Conservation (phyloP, 53 echinoderm and acorn worm species). For the Echinometra lucunter region DNA sequence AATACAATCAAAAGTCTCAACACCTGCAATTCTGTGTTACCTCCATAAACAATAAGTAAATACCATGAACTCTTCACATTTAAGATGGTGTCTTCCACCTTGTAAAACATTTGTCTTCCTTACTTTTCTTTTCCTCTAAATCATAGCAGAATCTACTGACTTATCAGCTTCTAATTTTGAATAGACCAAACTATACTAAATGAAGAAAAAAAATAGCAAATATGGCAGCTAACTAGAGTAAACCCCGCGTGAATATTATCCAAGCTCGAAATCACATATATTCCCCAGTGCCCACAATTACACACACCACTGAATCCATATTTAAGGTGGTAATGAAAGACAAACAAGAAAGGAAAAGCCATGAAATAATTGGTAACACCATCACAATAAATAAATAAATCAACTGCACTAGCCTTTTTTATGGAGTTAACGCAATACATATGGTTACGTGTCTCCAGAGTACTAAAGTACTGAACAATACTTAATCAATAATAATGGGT, state of each 20-base stretch:
- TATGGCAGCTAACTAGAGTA: background rate
- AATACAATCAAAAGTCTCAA: background rate
- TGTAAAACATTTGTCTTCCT: background rate
- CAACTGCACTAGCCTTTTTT: background rate
- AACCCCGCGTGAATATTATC: constrained; percentile 1
- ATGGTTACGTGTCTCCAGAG: background rate
- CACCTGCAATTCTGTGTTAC: background rate
- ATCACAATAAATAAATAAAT: background rate
- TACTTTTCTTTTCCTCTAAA: background rate
- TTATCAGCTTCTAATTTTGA: background rate
- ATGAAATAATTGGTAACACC: background rate
- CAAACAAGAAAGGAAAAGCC: constrained; percentile 15
- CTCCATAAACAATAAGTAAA: too few relatives aligned
- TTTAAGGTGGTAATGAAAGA: constrained; percentile 23
- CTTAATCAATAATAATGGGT: background rate
- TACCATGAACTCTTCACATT: too few relatives aligned
- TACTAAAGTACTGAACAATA: background rate
- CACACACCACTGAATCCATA: background rate
- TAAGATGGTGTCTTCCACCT: background rate
- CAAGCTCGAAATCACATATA: background rate
- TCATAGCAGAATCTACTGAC: too few relatives aligned
- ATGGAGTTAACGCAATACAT: background rate
- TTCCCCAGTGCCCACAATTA: background rate
- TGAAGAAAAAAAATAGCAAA: background rate
- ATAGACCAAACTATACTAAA: background rate